These are phyloP conservation scores for Ormyrus thymus DNA, from an alignment of 2,888 invertebrate genomes.

Conservation along the genomic window DNA sequence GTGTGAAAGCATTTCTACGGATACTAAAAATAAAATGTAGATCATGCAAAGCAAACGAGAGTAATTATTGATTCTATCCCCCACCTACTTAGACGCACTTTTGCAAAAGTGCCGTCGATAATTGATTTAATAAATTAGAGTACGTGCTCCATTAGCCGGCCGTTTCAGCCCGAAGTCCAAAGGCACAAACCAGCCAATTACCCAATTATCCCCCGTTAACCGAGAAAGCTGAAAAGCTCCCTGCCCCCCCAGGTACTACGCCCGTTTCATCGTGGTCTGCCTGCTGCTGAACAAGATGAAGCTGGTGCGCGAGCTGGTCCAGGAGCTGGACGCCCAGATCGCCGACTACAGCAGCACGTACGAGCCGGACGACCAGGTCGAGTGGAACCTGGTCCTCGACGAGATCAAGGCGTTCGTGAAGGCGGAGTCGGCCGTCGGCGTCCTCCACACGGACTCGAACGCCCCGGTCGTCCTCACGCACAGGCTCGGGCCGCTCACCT, in stretches of 20 bases:
- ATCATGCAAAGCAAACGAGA: too few species aligned
- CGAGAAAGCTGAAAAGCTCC: too few species aligned
- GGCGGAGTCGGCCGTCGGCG: conserved; percentile 92
- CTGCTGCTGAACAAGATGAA: conserved; percentile 94
- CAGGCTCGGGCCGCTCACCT: conserved; percentile 88
- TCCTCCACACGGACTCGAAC: conserved; percentile 90
- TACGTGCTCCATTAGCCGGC: too few species aligned
- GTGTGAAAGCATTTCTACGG: too few species aligned
- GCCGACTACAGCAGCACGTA: conserved; percentile 96
- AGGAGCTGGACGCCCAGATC: conserved; percentile 94
- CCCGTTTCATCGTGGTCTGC: conserved; percentile 97
- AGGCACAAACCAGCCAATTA: too few species aligned
- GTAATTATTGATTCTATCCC: too few species aligned
- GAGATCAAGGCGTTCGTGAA: conserved; percentile 96
- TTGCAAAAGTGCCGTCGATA: too few species aligned
- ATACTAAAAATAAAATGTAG: too few species aligned
- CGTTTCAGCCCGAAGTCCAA: too few species aligned
- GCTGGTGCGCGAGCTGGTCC: conserved; percentile 91
- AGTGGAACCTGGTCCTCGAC: conserved; percentile 95
- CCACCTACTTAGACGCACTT: too few species aligned
- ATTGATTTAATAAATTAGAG: too few species aligned
- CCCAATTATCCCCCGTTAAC: too few species aligned
- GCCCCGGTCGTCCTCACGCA: conserved; percentile 89
- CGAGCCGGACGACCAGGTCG: conserved; percentile 94
- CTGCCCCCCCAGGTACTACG: conserved; percentile 84